A percentile compares a stretch with the other conserved stretches of the same genome.
These are phyloP conservation scores for Lordiphosa mommai DNA, from an alignment of 1,140 invertebrate genomes.

Conservation along the genomic window DNA sequence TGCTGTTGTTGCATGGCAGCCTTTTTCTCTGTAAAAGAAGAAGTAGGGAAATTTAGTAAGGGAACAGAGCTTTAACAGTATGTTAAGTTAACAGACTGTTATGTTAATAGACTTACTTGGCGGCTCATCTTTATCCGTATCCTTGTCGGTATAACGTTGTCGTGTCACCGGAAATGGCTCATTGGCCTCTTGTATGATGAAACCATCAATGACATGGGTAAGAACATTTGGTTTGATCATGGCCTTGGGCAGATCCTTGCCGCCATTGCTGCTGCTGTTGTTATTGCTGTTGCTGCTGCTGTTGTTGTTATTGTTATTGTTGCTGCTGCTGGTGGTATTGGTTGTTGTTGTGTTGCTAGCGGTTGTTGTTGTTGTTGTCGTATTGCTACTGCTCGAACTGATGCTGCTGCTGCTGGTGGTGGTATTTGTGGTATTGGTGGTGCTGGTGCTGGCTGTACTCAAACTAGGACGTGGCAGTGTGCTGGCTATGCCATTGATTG, in stretches of 20 bases:
- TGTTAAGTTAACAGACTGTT: too few species aligned
- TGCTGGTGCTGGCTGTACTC: constrained; percentile 3
- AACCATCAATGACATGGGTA: constrained; percentile 98
- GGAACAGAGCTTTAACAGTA: too few species aligned
- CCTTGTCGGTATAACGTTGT: constrained; percentile 80
- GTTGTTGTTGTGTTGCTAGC: constrained; percentile 6
- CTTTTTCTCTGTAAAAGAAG: constrained; percentile 72
- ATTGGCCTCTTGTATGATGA: constrained; percentile 96
- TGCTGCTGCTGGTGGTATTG: constrained; percentile 3
- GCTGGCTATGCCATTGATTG: constrained; percentile 18
- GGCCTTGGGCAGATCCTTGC: constrained; percentile 91
- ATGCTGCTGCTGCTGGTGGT: constrained; percentile 10
- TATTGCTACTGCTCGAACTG: constrained; percentile 15
- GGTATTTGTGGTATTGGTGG: constrained; percentile 9
- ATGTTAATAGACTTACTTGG: too few species aligned
- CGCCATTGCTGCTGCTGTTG: constrained; percentile 30
- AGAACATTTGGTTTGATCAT: constrained; percentile 97
- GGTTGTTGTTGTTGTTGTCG: constrained; percentile 14
- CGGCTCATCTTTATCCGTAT: constrained; percentile 85
- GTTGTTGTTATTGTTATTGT: constrained; percentile 18
- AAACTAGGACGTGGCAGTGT: neutral
- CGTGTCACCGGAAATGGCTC: constrained; percentile 93
- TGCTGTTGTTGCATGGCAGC: constrained; percentile 67
- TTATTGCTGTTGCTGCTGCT: constrained; percentile 5
- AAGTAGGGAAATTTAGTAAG: too few species aligned